Base-by-base conservation (phyloP, 2,888 invertebrate species). In the Rotaria magnacalcarata region DNA sequence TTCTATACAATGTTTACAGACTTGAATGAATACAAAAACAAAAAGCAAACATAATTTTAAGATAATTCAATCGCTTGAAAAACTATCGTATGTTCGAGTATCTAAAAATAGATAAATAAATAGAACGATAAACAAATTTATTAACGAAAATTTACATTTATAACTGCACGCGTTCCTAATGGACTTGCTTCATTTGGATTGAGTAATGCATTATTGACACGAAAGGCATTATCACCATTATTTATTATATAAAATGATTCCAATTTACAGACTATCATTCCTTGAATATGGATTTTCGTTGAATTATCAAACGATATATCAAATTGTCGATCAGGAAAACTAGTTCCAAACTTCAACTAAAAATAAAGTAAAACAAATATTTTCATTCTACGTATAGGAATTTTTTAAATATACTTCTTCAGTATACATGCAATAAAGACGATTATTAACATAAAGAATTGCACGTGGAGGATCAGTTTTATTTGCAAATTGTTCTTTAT, bases 1-100 rank as follows among this genome's bases (percentile, higher is more conserved):
- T 1, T 80, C 80, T 80, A 47, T 80, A 80, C 80, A 80, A 47
- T 43, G 80, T 47, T n/a, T 47, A 80, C 80, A 80, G 47, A 80
- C 80, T 24, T n/a, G 41, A 47, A 43, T 1, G n/a, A 43, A 75
- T 43, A 75, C 43, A 80, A 80, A 47, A 80, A n/a, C n/a, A n/a
- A n/a, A 24, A 16, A 21, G 6, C 5, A 54, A 47, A 47, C 7
- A 80, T 24, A 80, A 21, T 80, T 47, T 47, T n/a, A 47, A 4
- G 47, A 19, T 11, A 47, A n/a, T 47, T 80, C 80, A 43, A 80
- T n/a, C 8, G 80, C n/a, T 80, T 80, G 80, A 47, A 80, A 80
- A 3, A 80, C 24, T 11, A 80, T 47, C 2, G 34, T n/a, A 47
- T 43, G 43, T 47, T 43, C 43, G 24, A 47, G 47, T 47, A 80